phyloP scores from a whole-genome alignment of 2,797 vertebrate genomes.

The Coranthus polyacanthus region DNA sequence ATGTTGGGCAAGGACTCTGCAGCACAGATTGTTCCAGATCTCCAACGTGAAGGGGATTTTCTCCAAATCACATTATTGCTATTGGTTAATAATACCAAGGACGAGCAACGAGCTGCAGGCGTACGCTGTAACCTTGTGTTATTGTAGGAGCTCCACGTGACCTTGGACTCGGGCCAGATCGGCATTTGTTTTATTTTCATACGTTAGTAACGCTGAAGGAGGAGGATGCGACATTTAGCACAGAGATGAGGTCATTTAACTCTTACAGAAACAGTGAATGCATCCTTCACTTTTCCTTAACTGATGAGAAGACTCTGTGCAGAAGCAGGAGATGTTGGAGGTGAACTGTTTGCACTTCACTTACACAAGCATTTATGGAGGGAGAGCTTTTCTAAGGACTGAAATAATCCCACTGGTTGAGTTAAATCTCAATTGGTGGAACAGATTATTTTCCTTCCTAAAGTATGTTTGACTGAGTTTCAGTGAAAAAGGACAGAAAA shows the following conservation, averaged over 20 bases:
- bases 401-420: constrained; percentile 24
- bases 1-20: constrained; percentile 57
- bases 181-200: constrained; percentile 20
- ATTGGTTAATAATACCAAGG: constrained; percentile 64
- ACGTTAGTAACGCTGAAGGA: background rate
- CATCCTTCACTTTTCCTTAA: background rate
- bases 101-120: constrained; percentile 21
- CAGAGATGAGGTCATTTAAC: constrained; percentile 11
- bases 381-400: constrained; percentile 12
- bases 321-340: background rate
- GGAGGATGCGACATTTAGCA: constrained; percentile 29
- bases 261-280: constrained; percentile 3
- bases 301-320: too few species aligned
- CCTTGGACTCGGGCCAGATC: constrained; percentile 27
- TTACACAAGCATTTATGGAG: constrained; percentile 19
- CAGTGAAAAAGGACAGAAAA: too few species aligned
- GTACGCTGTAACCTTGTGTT: constrained; percentile 43
- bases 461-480: too few species aligned
- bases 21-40: constrained; percentile 51
- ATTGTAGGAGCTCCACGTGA: constrained; percentile 16
- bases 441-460: too few species aligned
- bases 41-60: constrained; percentile 64
- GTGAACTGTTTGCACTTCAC: constrained; percentile 1
- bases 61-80: constrained; percentile 67
- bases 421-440: too few species aligned